Conservation (phyloP, 2,113 vertebrate species). For the Ammodramus savannarum region DNA sequence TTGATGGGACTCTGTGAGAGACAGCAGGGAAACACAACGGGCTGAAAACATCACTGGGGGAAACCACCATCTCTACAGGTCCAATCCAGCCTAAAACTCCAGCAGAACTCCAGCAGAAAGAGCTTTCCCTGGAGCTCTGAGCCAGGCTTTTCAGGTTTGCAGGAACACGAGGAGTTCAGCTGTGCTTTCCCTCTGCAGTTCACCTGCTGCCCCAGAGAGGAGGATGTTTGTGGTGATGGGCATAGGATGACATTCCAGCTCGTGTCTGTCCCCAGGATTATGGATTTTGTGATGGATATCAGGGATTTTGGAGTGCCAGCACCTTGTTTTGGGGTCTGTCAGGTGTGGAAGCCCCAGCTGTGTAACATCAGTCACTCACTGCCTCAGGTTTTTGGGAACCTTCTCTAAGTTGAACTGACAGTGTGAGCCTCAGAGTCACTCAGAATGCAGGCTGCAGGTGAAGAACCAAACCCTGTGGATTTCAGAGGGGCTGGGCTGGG, state of each 20-base stretch:
- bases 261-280: neutral
- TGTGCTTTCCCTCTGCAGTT: neutral
- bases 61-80: neutral
- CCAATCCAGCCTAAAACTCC: neutral
- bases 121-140: neutral
- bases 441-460: neutral
- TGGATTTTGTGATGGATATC: neutral
- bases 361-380: neutral
- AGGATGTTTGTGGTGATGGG: neutral
- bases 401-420: rapidly evolving
- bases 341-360: neutral
- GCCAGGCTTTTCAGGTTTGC: neutral
- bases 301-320: neutral
- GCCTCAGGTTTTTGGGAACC: neutral
- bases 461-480: neutral
- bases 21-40: neutral
- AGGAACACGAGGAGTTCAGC: neutral
- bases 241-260: neutral
- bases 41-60: conserved; percentile 4
- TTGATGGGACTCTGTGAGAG: neutral
- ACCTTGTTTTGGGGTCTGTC: neutral
- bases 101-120: neutral
- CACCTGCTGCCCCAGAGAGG: neutral
- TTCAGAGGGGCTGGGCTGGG: neutral
- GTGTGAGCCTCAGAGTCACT: neutral